A percentile compares a stretch with the other conserved stretches of the same genome.
phyloP scores from a whole-genome alignment of 2,888 invertebrate genomes.

The Elaeidobius kamerunicus region DNA sequence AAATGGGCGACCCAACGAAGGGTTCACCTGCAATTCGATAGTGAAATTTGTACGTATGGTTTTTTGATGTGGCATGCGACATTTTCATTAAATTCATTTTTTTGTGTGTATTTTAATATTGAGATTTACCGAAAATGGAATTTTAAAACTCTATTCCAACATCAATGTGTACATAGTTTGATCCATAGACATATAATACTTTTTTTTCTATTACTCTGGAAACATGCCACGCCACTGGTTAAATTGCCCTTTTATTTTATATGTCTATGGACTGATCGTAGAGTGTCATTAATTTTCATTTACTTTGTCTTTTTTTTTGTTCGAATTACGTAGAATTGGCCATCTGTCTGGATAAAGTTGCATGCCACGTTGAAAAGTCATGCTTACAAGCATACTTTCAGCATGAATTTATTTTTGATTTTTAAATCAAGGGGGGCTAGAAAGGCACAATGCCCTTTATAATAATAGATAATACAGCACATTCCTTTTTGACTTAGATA shows the following conservation, averaged over 20 bases:
- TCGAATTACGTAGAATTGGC: not conserved
- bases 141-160: no score
- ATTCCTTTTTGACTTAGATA: no score
- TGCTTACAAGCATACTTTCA: no score
- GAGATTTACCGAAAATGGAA: no score
- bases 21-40: constrained; percentile 15
- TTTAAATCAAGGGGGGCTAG: no score
- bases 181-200: not conserved
- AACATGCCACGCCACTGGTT: not conserved
- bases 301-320: constrained; percentile 3
- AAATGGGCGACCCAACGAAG: constrained; percentile 14
- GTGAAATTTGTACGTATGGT: constrained; percentile 28
- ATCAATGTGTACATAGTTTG: no score
- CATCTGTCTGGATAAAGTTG: constrained; percentile 10
- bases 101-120: no score
- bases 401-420: no score
- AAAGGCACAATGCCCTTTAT: no score
- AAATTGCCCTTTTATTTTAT: not conserved
- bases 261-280: not conserved
- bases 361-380: constrained; percentile 24
- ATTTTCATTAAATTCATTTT: no score
- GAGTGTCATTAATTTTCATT: not conserved
- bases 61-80: constrained; percentile 27
- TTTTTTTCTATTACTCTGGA: not conserved
- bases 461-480: no score